These are phyloP conservation scores for Agrypnia vestita DNA, from an alignment of 1,140 invertebrate genomes.

Conservation along the genomic window DNA sequence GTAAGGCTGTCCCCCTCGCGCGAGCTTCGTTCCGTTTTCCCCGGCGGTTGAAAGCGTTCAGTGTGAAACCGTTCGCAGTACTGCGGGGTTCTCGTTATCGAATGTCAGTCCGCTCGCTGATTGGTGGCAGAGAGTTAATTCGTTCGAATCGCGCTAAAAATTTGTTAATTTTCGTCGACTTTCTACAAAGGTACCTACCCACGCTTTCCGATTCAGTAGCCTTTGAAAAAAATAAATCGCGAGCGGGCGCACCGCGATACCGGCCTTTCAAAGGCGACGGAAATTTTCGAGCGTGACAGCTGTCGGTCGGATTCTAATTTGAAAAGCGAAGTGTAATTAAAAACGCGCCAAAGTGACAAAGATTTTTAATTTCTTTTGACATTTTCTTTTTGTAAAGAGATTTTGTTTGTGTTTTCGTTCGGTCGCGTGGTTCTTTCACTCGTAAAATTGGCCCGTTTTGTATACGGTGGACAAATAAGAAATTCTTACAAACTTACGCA, in stretches of 20 bases:
- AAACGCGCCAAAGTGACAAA: slow-evolving; percentile 24
- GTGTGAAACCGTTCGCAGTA: slow-evolving; percentile 23
- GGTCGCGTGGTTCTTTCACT: neutral
- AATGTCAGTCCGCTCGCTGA: neutral
- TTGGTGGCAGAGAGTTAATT: slow-evolving; percentile 22
- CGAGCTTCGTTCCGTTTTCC: neutral
- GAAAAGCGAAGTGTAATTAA: slow-evolving; percentile 22
- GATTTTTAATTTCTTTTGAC: slow-evolving; percentile 12
- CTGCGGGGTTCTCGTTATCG: slow-evolving; percentile 5
- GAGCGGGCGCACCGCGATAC: neutral
- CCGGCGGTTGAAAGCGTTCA: slow-evolving; percentile 15
- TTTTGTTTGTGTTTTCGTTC: neutral
- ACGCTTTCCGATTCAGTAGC: slow-evolving; percentile 11
- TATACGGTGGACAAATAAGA: too few relatives aligned
- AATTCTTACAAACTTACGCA: too few relatives aligned
- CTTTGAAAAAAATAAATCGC: neutral
- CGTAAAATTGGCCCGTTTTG: neutral
- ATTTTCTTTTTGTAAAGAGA: slow-evolving; percentile 11
- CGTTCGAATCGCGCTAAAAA: slow-evolving; percentile 13
- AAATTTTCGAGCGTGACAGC: slow-evolving; percentile 17
- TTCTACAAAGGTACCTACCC: neutral
- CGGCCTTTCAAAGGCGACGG: neutral
- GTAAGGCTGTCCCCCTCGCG: slow-evolving; percentile 5
- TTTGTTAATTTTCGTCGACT: slow-evolving; percentile 6
- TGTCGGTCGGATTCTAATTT: slow-evolving; percentile 23